Evolutionary conservation across 2,113 vertebrate species (phyloP).

Genomic region (Chaenogobius annularis): DNA sequence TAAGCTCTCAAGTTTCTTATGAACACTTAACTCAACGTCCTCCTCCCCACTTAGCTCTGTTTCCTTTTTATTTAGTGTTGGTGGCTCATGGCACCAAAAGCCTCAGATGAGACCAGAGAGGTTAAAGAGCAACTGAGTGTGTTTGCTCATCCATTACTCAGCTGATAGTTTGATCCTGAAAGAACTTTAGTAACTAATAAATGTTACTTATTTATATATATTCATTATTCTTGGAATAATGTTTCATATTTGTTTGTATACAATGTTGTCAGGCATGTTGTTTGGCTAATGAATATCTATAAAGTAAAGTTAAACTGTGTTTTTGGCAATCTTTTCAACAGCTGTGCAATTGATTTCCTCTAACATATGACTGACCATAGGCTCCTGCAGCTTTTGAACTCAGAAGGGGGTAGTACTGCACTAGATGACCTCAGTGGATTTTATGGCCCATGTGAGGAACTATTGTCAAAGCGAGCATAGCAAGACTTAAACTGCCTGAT

Average conservation of each 20-base stretch:
- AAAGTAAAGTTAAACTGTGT: slow-evolving; percentile 9
- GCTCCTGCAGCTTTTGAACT: slow-evolving; percentile 20
- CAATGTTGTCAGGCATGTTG: background rate
- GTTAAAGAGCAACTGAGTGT: slow-evolving; percentile 34
- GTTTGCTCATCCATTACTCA: slow-evolving; percentile 36
- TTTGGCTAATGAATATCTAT: background rate
- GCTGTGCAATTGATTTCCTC: slow-evolving; percentile 61
- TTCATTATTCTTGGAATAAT: background rate
- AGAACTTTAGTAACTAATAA: background rate
- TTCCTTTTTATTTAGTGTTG: slow-evolving; percentile 30
- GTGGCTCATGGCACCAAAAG: slow-evolving; percentile 25
- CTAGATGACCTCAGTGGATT: slow-evolving; percentile 43
- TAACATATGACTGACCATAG: slow-evolving; percentile 65
- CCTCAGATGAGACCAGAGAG: slow-evolving; percentile 16
- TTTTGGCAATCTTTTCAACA: slow-evolving; percentile 23
- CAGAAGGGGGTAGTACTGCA: slow-evolving; percentile 27
- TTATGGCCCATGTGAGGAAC: slow-evolving; percentile 39
- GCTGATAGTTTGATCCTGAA: slow-evolving; percentile 24
- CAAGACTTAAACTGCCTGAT: slow-evolving; percentile 21
- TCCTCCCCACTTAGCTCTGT: slow-evolving; percentile 12
- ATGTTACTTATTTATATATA: background rate
- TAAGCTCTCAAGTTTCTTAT: background rate
- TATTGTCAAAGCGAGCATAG: slow-evolving; percentile 24
- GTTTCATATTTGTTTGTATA: background rate
- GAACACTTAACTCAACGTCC: slow-evolving; percentile 9